Evolutionary conservation across 2,797 vertebrate species (phyloP), one percentile per base, ranked within the genome.

Genomic region (Catharus ustulatus): DNA sequence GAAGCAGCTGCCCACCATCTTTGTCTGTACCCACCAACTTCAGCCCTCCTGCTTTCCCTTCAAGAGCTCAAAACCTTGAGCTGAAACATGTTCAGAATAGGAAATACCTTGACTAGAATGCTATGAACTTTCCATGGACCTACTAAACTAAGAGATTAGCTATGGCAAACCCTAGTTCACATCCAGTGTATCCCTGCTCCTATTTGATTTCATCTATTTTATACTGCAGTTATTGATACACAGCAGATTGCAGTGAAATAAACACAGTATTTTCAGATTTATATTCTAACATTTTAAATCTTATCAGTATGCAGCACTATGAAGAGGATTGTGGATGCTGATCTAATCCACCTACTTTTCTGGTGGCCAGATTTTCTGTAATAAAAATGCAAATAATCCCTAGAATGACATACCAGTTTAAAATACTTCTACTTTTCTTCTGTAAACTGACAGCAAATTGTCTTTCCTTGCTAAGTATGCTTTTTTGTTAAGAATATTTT

Each of bases 321-420:
- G 62, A 88, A 88, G 36, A 91, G 45, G 36, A 81, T 13, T 87
- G 72, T 85, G 81, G 80, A 80, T 48, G 69, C 67, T 94, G 84
- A 84, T 88, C 58, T 83, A 93, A 91, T 87, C 88, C 81, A 76
- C 83, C 75, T 95, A 75, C 82, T 90, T 94, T 86, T 86, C 85
- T 84, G 46, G 66, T 87, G 67, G 68, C 43, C 71, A 86, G 77
- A 82, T 91, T 92, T 95, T 91, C 75, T 51, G 59, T 88, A 92
- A 93, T 94, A 94, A 96, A 95, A 93, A 90, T 73, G 48, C 77
- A 90, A 89, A 89, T 66, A 93, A 79, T 87, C 61, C 75, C 49
- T 84, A 66, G 69, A 90, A 74, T 84, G 80, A 82, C 91, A 84
- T 81, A 57, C 22, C 43, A 91, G 64, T 89, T 84, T 91, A 77